Base-by-base conservation (phyloP, 1,140 invertebrate species). In the Temnothorax longispinosus region DNA sequence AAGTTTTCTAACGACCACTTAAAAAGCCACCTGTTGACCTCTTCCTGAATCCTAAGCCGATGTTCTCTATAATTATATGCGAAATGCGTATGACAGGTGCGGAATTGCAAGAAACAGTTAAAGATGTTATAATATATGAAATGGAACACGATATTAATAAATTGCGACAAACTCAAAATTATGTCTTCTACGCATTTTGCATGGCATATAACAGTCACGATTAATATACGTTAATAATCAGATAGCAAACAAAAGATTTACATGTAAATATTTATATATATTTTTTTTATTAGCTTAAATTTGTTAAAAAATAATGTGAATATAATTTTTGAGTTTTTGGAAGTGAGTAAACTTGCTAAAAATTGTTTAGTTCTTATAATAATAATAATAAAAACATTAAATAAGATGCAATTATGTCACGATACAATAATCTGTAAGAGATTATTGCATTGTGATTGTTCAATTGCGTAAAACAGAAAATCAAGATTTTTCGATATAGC, bases 21-120 rank as follows among this genome's bases (percentile, higher is more conserved):
- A 54, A 88, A 69, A 65, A 81, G 52, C 89, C 89, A 90, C 89
- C 89, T 90, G 89, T 90, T 90, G 87, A 74, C 52, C 41, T 65
- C 56, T 82, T 85, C 71, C 81, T 85, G 64, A 82, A 77, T 78
- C 11, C 4, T 65, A n/a, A 78, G 72, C 87, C 78, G 27, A 90
- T 90, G 52, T 56, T 60, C 56, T 69, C 52, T 64, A 65, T 87
- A 90, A 89, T 90, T 90, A 87, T 85, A 85, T 62, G 6, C 27
- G 74, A 84, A 87, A 89, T 62, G 77, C 65, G n/a, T 84, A 82
- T 69, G 67, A 32, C 74, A 75, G 85, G 47, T 80, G 69, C 11
- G 15, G 15, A 72, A 58, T 76, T 85, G n/a, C 52, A 65, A 50
- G 69, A 41, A 85, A 84, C 27, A 84, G 74, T 60, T 7, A 35